These are phyloP conservation scores for Crossocerus cetratus DNA, from an alignment of 2,888 invertebrate species.

Conservation along the genomic window DNA sequence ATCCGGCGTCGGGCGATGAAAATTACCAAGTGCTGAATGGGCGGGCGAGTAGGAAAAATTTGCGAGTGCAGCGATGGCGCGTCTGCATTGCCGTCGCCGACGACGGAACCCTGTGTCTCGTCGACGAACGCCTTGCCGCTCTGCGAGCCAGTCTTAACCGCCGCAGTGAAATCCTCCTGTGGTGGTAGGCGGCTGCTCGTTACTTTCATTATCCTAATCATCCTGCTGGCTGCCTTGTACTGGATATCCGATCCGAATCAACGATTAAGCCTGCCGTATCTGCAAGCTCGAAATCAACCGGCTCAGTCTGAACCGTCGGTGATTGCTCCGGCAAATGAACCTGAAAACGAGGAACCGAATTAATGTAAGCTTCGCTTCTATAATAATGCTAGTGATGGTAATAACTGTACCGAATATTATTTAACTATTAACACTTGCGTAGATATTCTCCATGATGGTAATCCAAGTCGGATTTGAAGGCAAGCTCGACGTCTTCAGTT, in stretches of 20 bases:
- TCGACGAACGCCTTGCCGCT: conserved; percentile 19
- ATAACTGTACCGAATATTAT: no score
- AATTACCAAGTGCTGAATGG: conserved; percentile 50
- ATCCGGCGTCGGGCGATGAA: conserved; percentile 28
- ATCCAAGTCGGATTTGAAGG: no score
- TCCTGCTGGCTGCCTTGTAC: conserved; percentile 33
- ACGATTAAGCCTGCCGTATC: not conserved
- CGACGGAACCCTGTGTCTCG: conserved; percentile 12
- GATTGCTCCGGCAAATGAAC: not conserved
- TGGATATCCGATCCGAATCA: conserved; percentile 11
- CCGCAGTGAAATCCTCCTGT: conserved; percentile 32
- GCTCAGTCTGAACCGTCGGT: not conserved
- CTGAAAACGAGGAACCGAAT: not conserved
- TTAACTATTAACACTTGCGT: no score
- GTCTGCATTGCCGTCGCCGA: not conserved
- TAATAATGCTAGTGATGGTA: no score
- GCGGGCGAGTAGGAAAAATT: conserved; percentile 18
- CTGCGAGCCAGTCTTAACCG: conserved; percentile 38
- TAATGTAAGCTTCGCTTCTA: not conserved
- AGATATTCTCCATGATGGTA: no score
- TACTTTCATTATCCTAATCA: conserved; percentile 26
- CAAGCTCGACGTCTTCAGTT: not conserved
- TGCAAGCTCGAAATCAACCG: not conserved
- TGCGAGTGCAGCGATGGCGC: conserved; percentile 38
- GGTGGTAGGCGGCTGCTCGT: conserved; percentile 34